phyloP scores from a whole-genome alignment of 2,113 vertebrate species.

The Eonycteris spelaea region DNA sequence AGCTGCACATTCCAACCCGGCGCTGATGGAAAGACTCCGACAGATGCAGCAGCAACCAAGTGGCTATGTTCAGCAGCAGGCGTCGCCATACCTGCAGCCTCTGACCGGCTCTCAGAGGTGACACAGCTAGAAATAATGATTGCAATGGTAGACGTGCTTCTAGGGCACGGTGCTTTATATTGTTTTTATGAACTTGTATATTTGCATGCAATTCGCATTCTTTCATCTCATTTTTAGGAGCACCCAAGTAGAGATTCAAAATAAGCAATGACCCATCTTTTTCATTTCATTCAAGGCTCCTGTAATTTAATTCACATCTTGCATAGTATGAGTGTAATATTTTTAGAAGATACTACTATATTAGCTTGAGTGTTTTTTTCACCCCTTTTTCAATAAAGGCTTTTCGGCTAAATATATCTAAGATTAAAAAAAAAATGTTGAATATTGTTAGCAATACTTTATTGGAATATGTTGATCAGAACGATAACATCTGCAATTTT shows the following conservation, averaged over 20 bases:
- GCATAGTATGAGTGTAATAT: background rate
- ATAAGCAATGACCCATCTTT: background rate
- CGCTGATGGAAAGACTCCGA: slow-evolving; percentile 76
- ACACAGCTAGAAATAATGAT: slow-evolving; percentile 17
- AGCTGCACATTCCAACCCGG: slow-evolving; percentile 49
- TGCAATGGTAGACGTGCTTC: background rate
- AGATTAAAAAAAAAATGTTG: background rate
- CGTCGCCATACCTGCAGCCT: slow-evolving; percentile 69
- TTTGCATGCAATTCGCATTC: background rate
- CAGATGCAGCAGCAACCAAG: slow-evolving; percentile 80
- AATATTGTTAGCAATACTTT: background rate
- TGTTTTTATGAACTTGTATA: background rate
- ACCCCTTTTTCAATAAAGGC: background rate
- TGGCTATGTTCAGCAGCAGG: slow-evolving; percentile 76
- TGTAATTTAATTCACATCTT: background rate
- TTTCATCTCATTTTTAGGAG: background rate
- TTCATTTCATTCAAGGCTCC: background rate
- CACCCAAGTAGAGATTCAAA: background rate
- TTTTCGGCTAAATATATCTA: background rate
- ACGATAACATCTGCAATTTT: background rate
- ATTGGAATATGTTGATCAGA: background rate
- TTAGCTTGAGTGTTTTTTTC: background rate
- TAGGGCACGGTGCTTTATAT: background rate
- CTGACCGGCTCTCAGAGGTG: slow-evolving; percentile 77
- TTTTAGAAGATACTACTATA: background rate